Conservation (phyloP, 2,888 invertebrate genomes). For the Frankliniella intonsa region DNA sequence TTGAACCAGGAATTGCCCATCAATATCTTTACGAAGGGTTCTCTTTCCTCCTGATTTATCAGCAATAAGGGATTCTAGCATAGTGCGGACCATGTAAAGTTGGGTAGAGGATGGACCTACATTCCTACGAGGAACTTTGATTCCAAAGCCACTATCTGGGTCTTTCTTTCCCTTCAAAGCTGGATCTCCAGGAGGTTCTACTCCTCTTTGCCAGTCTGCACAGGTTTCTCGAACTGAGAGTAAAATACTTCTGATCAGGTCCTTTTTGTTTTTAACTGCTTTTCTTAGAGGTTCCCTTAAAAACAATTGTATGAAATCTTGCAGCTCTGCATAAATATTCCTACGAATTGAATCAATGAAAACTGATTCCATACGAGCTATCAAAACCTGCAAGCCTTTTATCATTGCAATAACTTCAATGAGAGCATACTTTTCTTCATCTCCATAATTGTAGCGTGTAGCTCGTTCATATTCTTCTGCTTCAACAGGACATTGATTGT, state of each 20-base stretch:
- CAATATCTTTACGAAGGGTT: slow-evolving; percentile 92
- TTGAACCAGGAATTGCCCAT: slow-evolving; percentile 84
- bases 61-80: slow-evolving; percentile 94
- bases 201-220: slow-evolving; percentile 91
- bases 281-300: slow-evolving; percentile 90
- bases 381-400: slow-evolving; percentile 92
- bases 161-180: slow-evolving; percentile 91
- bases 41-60: slow-evolving; percentile 96
- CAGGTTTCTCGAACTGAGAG: slow-evolving; percentile 96
- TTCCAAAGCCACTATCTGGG: slow-evolving; percentile 83
- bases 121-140: slow-evolving; percentile 86
- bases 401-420: slow-evolving; percentile 99
- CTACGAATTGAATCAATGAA: slow-evolving; percentile 84
- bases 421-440: slow-evolving; percentile 94
- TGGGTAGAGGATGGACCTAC: slow-evolving; percentile 91
- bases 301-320: slow-evolving; percentile 89
- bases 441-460: slow-evolving; percentile 94
- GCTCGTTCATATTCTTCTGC: slow-evolving; percentile 98
- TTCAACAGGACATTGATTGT: slow-evolving; percentile 88
- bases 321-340: slow-evolving; percentile 92
- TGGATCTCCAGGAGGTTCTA: slow-evolving; percentile 88
- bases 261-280: slow-evolving; percentile 96
- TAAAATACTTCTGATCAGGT: slow-evolving; percentile 90
- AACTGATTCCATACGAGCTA: slow-evolving; percentile 97
- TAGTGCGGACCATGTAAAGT: slow-evolving; percentile 98